Conservation (phyloP, 2,113 vertebrate genomes). For the Budorcas taxicolor region DNA sequence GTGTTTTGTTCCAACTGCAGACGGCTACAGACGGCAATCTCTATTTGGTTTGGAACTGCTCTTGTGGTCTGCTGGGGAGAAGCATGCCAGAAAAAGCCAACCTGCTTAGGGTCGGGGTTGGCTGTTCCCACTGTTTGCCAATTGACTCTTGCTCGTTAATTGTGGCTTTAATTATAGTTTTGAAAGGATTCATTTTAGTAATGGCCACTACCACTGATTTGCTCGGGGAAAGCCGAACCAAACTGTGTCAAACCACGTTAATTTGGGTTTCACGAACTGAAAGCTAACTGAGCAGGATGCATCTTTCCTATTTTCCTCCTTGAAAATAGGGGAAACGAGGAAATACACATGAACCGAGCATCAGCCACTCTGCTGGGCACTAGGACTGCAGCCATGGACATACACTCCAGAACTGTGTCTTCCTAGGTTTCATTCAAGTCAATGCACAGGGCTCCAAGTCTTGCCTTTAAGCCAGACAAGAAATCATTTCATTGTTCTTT, state of each 20-base stretch:
- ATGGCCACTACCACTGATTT: neutral
- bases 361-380: neutral
- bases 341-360: neutral
- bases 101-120: neutral
- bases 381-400: neutral
- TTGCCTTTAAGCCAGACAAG: conserved; percentile 1
- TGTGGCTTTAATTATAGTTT: conserved; percentile 4
- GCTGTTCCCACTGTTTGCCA: neutral
- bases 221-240: neutral
- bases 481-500: conserved; percentile 42
- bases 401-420: neutral
- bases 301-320: neutral
- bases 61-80: neutral
- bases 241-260: neutral
- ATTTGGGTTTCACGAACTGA: neutral
- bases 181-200: neutral
- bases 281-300: neutral
- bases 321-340: neutral
- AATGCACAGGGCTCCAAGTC: neutral
- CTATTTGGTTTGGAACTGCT: neutral
- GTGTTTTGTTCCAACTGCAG: neutral
- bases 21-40: neutral
- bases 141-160: neutral
- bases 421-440: neutral
- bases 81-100: neutral